phyloP scores from a whole-genome alignment of 2,888 invertebrate genomes.

The Asteroscopus sphinx region DNA sequence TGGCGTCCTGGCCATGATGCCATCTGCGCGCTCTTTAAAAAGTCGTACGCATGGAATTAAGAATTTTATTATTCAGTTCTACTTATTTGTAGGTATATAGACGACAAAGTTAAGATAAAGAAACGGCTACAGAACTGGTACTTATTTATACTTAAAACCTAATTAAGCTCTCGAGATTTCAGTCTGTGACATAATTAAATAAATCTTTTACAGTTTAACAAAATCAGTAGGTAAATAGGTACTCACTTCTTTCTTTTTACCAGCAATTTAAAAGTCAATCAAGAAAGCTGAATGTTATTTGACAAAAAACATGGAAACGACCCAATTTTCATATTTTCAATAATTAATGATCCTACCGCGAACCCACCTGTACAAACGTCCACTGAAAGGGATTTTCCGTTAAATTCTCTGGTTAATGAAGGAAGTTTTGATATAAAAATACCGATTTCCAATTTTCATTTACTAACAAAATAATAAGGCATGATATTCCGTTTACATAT shows the following conservation, averaged over 20 bases:
- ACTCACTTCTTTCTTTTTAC: neutral
- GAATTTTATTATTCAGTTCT: neutral
- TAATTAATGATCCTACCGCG: slow-evolving; percentile 26
- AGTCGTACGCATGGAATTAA: slow-evolving; percentile 28
- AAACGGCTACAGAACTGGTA: neutral
- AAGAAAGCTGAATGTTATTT: slow-evolving; percentile 5
- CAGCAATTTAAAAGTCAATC: slow-evolving; percentile 3
- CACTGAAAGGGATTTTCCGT: slow-evolving; percentile 34
- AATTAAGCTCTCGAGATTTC: no score
- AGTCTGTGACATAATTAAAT: neutral
- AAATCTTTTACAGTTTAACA: neutral
- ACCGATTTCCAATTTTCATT: slow-evolving; percentile 48
- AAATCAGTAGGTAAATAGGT: neutral
- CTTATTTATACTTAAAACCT: neutral
- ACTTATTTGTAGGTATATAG: neutral
- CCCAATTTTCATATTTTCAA: slow-evolving; percentile 28
- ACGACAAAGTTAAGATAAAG: neutral
- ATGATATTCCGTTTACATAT: slow-evolving; percentile 7
- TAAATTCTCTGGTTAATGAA: slow-evolving; percentile 57
- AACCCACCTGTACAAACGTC: slow-evolving; percentile 24
- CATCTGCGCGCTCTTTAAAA: slow-evolving; percentile 62
- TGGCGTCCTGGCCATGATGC: slow-evolving; percentile 64
- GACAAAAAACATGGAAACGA: slow-evolving; percentile 3
- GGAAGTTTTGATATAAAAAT: slow-evolving; percentile 54
- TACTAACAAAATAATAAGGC: slow-evolving; percentile 23